Base-by-base conservation (phyloP, 2,888 invertebrate genomes). In the Brachynemurus nebulosus region DNA sequence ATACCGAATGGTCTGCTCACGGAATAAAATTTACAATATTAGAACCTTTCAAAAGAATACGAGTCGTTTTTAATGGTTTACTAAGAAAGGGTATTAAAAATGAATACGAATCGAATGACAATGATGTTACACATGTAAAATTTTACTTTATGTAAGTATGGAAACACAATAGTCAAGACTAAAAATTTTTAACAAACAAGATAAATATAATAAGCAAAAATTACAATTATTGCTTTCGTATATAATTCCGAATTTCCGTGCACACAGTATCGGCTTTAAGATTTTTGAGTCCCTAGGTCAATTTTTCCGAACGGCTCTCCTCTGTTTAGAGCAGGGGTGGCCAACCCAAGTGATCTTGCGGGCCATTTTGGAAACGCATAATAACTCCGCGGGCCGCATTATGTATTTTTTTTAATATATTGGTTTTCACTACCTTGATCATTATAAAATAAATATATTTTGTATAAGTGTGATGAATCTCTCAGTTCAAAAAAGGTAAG, bases 51-150 rank as follows among this genome's bases (percentile, higher is more conserved):
- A 61, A 61, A 46, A 67, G 71, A 45, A 70, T 80, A 66, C 69
- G 82, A 54, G 66, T 86, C 14, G 60, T 73, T 21, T 86, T 71
- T 59, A 83, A 80, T 58, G 86, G 86, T 1, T 59, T 78, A n/a
- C 59, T 85, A 37, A 70, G 65, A 53, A 70, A 67, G 54, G 60
- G 61, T 19, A 56, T 59, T 8, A 60, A 65, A 38, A 57, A 56
- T 18, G 52, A 53, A 9, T 59, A 66, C 40, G 40, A 27, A 14
- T 41, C 40, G 17, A 51, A 53, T 19, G 50, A 66, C 48, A 64
- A 62, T 40, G 56, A 59, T 19, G 48, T 65, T 4, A 62, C 66
- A 50, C 71, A 71, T 52, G 59, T 70, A 20, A 62, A 62, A 39
- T 63, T 80, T 38, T 77, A 76, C 57, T 68, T 78, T 47, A 68